Base-by-base conservation (phyloP, 1,140 invertebrate species). In the Adelges cooleyi region DNA sequence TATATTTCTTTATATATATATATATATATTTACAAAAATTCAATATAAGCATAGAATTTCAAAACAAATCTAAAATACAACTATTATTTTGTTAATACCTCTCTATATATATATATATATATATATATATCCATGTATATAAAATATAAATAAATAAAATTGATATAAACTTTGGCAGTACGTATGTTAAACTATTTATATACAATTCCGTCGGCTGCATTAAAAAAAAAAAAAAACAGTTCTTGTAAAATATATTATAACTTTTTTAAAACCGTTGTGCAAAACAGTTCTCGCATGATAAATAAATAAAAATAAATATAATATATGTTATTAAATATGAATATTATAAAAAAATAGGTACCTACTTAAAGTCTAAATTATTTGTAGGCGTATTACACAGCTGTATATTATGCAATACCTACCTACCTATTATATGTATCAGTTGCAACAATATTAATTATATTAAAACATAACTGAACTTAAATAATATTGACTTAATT, bases 401-500 rank as follows among this genome's bases (percentile, higher is more conserved):
- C n/a, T n/a, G n/a, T n/a, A n/a, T n/a, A n/a, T n/a, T n/a, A n/a
- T n/a, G n/a, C n/a, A n/a, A n/a, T n/a, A n/a, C n/a, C n/a, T n/a
- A n/a, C n/a, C n/a, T n/a, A n/a, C n/a, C n/a, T n/a, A n/a, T n/a
- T n/a, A n/a, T n/a, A n/a, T n/a, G n/a, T n/a, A n/a, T n/a, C n/a
- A n/a, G n/a, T n/a, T n/a, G n/a, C n/a, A n/a, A n/a, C n/a, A n/a
- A n/a, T n/a, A n/a, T n/a, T n/a, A n/a, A n/a, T n/a, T n/a, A n/a
- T n/a, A n/a, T n/a, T n/a, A n/a, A n/a, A n/a, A n/a, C 11, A 44
- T 59, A 29, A 42, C 40, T 40, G 40, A 54, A 4, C 54, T 59
- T 59, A 59, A 59, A 46, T n/a, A 46, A 25, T 44, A 59, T 59
- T 59, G 54, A 59, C 54, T 59, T 59, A 25, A 46, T 25, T 29